Evolutionary conservation across 1,140 invertebrate species (phyloP), one percentile per base, ranked within the genome.

Genomic region (Platorchestia sp.): DNA sequence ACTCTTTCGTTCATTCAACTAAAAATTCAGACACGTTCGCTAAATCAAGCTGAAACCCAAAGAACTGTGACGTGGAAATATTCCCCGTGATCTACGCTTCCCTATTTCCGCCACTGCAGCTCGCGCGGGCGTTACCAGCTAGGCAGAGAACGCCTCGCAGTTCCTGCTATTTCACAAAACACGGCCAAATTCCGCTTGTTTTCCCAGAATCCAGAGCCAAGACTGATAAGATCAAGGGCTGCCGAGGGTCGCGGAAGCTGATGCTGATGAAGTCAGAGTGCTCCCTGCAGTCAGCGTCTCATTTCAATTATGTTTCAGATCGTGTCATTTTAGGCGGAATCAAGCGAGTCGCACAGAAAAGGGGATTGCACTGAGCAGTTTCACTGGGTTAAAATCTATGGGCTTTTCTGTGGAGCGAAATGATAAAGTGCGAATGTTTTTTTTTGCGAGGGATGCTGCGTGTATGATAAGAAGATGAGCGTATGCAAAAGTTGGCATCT

Each of bases 251-350:
- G 59, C 36, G 59, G 47, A 27, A 75, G 59, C 59, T 75, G 59
- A 75, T 75, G 59, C 59, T 75, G 59, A 75, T 75, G 59, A 75
- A 75, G 59, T 75, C 59, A 75, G 59, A 75, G 59, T 75, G 59
- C 59, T 75, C 59, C 27, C 59, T 75, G 27, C 59, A 75, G 59
- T 75, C 59, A 22, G 59, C 27, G 59, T 75, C 59, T 75, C 59
- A 36, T 75, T 75, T 75, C 59, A 75, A 75, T 75, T 75, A 75
- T 75, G 59, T 75, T 75, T 75, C 59, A 75, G 59, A 22, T 75
- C 59, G 59, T 75, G 59, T 75, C 59, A 75, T 75, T 75, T 75
- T 75, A 75, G 59, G 27, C 27, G 14, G 36, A 75, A 75, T 75
- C 59, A 19, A 75, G 14, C 27, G 59, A 75, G 27, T 3, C 14